Evolutionary conservation across 2,113 vertebrate genomes (phyloP).

Genomic region (Oceanites oceanicus): DNA sequence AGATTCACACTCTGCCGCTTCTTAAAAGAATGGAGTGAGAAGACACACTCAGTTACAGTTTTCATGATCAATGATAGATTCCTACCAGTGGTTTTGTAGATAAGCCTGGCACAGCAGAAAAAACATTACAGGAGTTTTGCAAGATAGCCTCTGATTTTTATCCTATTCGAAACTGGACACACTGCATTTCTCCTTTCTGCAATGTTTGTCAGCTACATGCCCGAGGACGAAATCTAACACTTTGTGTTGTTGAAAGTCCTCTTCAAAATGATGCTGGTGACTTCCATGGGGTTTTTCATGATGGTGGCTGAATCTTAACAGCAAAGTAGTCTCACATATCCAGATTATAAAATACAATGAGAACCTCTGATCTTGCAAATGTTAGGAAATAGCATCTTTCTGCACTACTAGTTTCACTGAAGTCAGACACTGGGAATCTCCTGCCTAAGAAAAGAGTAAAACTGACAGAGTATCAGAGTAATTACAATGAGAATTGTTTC

Average conservation of each 20-base stretch:
- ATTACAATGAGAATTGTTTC: not conserved
- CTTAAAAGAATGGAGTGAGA: not conserved
- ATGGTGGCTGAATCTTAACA: not conserved
- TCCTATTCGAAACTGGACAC: not conserved
- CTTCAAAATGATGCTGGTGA: not conserved
- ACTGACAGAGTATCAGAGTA: not conserved
- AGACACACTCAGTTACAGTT: not conserved
- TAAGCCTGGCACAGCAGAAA: not conserved
- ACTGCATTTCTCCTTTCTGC: not conserved
- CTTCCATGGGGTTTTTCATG: not conserved
- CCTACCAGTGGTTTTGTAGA: not conserved
- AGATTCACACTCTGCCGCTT: not conserved
- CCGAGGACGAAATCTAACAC: not conserved
- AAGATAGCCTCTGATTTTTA: not conserved
- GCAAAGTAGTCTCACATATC: not conserved
- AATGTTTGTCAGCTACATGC: not conserved
- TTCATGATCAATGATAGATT: conserved; percentile 1
- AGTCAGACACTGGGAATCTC: not conserved
- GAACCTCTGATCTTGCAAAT: not conserved
- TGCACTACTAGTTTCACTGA: not conserved
- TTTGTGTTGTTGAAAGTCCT: not conserved
- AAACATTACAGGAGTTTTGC: not conserved
- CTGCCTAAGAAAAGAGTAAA: not conserved
- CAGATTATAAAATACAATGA: not conserved
- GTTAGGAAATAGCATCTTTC: not conserved